Evolutionary conservation across 1,140 invertebrate species (phyloP).

Genomic region (Aporrectodea caliginosa): DNA sequence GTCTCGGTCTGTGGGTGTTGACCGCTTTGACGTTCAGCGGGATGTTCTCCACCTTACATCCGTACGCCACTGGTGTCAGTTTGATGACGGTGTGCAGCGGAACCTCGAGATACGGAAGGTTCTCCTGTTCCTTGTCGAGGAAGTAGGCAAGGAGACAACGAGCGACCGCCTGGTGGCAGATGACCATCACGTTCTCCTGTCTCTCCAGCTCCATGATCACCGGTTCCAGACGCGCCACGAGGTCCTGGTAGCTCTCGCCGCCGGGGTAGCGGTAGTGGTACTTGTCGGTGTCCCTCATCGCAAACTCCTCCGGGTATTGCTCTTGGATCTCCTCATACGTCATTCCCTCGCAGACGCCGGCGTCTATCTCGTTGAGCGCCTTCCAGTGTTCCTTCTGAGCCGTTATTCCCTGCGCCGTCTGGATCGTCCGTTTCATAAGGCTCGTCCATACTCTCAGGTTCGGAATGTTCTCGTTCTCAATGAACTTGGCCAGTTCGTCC

Average conservation of each 20-base stretch:
- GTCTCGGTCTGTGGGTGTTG: conserved; percentile 71
- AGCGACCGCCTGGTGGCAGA: conserved; percentile 95
- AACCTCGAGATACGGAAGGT: conserved; percentile 83
- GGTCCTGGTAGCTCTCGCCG: conserved; percentile 70
- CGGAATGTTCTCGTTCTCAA: conserved; percentile 59
- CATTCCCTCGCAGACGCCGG: conserved; percentile 99
- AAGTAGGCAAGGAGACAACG: conserved; percentile 96
- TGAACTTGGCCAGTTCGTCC: conserved; percentile 4
- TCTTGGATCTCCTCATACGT: conserved; percentile 96
- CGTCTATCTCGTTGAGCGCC: conserved; percentile 94
- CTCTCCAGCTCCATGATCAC: conserved; percentile 98
- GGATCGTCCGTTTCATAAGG: conserved; percentile 87
- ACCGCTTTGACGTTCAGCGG: conserved; percentile 28
- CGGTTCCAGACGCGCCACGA: conserved; percentile 90
- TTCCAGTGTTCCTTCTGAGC: conserved; percentile 91
- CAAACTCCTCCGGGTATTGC: conserved; percentile 93
- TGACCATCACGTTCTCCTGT: conserved; percentile 95
- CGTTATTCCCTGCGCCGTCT: conserved; percentile 78
- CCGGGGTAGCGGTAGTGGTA: conserved; percentile 96
- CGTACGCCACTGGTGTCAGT: conserved; percentile 92
- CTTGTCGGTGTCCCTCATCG: conserved; percentile 88
- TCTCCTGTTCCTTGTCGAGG: conserved; percentile 29
- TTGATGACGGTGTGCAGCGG: conserved; percentile 97
- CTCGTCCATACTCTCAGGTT: conserved; percentile 89
- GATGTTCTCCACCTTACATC: conserved; percentile 60